Evolutionary conservation across 64 coral and sea anemone species (phyloP).

Genomic region (Montipora efflorescens): DNA sequence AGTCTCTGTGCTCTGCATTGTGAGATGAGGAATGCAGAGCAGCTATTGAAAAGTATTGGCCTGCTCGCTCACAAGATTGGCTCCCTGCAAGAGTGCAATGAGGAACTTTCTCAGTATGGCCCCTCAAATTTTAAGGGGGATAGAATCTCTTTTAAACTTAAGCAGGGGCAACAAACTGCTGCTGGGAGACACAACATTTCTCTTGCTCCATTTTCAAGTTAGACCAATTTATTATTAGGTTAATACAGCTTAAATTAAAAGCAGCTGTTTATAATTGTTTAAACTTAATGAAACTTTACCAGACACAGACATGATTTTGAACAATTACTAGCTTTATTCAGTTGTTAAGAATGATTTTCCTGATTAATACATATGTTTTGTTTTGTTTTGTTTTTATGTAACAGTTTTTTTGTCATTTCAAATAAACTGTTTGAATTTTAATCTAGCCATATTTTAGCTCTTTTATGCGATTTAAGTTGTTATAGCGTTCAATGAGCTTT

Average conservation of each 20-base stretch:
- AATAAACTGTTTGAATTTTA: background rate
- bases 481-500: too few species aligned
- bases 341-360: background rate
- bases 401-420: background rate
- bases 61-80: too few species aligned
- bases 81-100: too few species aligned
- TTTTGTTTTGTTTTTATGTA: background rate
- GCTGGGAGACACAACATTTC: background rate
- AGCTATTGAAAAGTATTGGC: too few species aligned
- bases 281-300: background rate
- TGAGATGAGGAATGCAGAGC: too few species aligned
- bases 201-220: constrained; percentile 17
- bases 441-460: too few species aligned
- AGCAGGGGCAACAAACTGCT: background rate
- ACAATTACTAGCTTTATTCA: background rate
- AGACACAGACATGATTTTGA: background rate
- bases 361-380: background rate
- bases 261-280: background rate
- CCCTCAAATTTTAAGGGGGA: too few species aligned
- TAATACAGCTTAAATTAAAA: background rate
- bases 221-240: background rate
- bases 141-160: too few species aligned
- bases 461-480: too few species aligned
- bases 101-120: too few species aligned
- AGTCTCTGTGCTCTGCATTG: too few species aligned